Conservation (phyloP, 2,888 invertebrate genomes). For the Shargacucullia verbasci region DNA sequence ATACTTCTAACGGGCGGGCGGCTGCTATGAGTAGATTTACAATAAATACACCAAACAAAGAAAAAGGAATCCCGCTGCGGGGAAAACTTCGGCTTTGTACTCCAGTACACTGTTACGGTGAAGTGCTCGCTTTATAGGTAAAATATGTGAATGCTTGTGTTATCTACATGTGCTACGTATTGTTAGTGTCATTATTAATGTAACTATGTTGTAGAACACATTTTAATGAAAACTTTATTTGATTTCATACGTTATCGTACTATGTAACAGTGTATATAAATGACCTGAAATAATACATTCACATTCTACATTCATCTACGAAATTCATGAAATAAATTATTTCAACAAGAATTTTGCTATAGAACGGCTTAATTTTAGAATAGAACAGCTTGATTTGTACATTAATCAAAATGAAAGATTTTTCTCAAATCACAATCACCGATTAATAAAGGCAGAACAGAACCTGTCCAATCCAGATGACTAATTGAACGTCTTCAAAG, state of each 20-base stretch:
- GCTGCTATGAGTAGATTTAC: slow-evolving; percentile 88
- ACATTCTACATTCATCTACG: too few relatives aligned
- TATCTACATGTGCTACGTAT: slow-evolving; percentile 26
- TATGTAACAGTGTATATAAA: too few relatives aligned
- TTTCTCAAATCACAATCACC: slow-evolving; percentile 4
- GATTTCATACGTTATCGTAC: too few relatives aligned
- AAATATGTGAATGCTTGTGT: slow-evolving; percentile 60
- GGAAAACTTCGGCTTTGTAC: slow-evolving; percentile 86
- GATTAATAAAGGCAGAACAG: slow-evolving; percentile 17
- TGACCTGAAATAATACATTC: too few relatives aligned
- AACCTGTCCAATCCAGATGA: slow-evolving; percentile 38
- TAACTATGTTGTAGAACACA: background rate
- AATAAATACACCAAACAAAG: slow-evolving; percentile 89
- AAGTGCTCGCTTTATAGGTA: slow-evolving; percentile 67
- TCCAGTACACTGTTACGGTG: slow-evolving; percentile 70
- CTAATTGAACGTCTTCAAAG: slow-evolving; percentile 45
- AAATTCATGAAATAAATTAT: too few relatives aligned
- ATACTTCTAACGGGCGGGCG: slow-evolving; percentile 83
- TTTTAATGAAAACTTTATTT: too few relatives aligned
- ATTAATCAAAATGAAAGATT: slow-evolving; percentile 7
- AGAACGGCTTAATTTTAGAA: background rate
- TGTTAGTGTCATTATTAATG: slow-evolving; percentile 29
- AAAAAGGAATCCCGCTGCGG: slow-evolving; percentile 88
- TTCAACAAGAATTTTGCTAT: too few relatives aligned
- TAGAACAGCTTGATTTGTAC: background rate